Evolutionary conservation across 2,113 vertebrate genomes (phyloP), one percentile per base, ranked within the genome.

Genomic region (Alces alces): DNA sequence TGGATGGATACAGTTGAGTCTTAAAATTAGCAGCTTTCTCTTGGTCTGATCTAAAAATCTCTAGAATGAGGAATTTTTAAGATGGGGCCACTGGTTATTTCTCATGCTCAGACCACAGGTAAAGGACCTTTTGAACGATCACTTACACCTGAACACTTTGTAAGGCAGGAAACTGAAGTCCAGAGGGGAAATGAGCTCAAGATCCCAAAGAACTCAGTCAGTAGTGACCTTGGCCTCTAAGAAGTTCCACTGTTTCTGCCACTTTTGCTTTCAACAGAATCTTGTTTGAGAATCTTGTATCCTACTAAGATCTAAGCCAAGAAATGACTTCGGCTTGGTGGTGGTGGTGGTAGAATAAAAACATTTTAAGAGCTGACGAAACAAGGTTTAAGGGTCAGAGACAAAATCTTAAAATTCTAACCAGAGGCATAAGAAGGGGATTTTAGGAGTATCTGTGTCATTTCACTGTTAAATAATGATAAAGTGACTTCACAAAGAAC

Each of bases 341-440:
- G 14, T 36, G 16, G 60, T 39, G n/a, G 39, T 43, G 39, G 55
- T 60, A 87, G 47, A 87, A 78, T 83, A 25, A 91, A 87, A 93
- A 47, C 84, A 14, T 87, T 82, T 82, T 1, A 85, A 92, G 3
- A 45, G 60, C 25, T 25, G 25, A 84, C 39, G 52, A 78, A 96
- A 79, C 23, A 94, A 93, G 6, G 33, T 79, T 93, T 91, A 84
- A 95, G 13, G 33, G 28, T 52, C 17, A 83, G 36, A 60, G 36
- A 94, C 91, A 93, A 57, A 45, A 30, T 66, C 70, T 95, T 93
- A 45, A 87, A 88, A 91, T 79, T n/a, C 21, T 73, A 96, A 91
- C 39, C 43, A 83, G 11, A 78, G 58, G 19, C 36, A 10, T 76
- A 47, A 86, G 39, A 94, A 55, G 80, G 28, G 52, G 27, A 86